Base-by-base conservation (phyloP, 2,113 vertebrate species). In the Speoplatyrhinus poulsoni region DNA sequence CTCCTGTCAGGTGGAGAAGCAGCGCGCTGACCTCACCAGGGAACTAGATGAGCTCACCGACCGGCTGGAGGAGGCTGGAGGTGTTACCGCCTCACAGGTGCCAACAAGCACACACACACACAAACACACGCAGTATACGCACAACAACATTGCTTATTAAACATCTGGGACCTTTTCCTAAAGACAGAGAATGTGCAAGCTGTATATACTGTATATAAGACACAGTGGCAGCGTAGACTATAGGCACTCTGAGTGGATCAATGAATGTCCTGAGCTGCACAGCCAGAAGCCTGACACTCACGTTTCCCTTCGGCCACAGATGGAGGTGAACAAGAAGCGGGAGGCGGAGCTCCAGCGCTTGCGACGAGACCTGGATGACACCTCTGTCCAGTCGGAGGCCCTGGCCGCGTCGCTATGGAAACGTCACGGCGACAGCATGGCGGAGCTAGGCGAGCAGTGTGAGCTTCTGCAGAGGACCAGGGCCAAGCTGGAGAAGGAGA, bases 401-500 rank as follows among this genome's bases (percentile, higher is more conserved):
- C 64, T 91, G 50, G 84, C 90, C 0, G 75, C 58, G 0, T 72
- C 91, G 2, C 81, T 94, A 65, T 76, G 89, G 67, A 93, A 93
- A 69, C 87, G 92, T 0, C 92, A 94, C 64, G 32, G 85, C 0
- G 92, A 93, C 0, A 73, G 87, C 0, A 69, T 91, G 85, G 65
- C 87, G 0, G 93, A 94, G 70, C 85, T 93, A 62, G 86, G 79
- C 4, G 93, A 94, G 75, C 94, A 93, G 83, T 91, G 88, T 0
- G 92, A 94, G 66, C 77, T 82, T 19, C 89, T 93, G 78, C 94
- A 94, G 85, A 81, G 93, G 68, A 79, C 80, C 50, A 83, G 92
- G 0, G 87, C 86, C 77, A 94, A 92, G 12, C 90, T 93, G 79
- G 94, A 94, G 79, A 94, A 94, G 67, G 94, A 94, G 33, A 94